Conservation (phyloP, 2,797 vertebrate species). For the Aplochiton taeniatus region DNA sequence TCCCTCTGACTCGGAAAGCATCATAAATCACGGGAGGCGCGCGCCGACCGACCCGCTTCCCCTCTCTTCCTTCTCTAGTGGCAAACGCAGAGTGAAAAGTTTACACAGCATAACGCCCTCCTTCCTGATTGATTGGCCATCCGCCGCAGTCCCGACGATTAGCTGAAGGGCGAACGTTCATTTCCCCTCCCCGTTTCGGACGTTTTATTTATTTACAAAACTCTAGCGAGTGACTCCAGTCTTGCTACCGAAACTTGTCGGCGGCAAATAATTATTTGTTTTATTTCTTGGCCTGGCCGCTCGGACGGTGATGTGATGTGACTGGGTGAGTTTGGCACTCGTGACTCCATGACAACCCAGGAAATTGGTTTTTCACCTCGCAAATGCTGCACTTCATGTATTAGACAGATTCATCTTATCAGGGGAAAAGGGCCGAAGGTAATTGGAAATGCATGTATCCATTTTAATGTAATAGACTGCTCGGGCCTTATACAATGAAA, state of each 20-base stretch:
- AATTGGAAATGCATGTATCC: conserved; percentile 59
- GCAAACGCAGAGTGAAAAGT: conserved; percentile 51
- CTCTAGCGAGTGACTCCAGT: conserved; percentile 64
- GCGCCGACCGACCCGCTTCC: conserved; percentile 46
- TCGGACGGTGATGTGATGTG: conserved; percentile 67
- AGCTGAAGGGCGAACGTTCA: conserved; percentile 72
- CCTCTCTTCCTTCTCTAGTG: conserved; percentile 34
- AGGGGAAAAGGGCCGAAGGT: conserved; percentile 49
- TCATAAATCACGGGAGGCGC: conserved; percentile 68
- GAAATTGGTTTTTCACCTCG: conserved; percentile 74
- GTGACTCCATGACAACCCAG: conserved; percentile 66
- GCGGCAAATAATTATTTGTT: too few species aligned
- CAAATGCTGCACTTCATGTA: conserved; percentile 45
- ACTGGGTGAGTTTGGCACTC: conserved; percentile 64
- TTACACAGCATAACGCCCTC: conserved; percentile 58
- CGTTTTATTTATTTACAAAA: conserved; percentile 67
- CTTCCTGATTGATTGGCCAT: conserved; percentile 71
- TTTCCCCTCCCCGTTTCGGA: conserved; percentile 50
- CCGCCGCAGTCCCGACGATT: conserved; percentile 65
- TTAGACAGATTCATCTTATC: conserved; percentile 68
- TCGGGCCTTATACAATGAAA: conserved; percentile 10
- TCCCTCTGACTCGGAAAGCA: conserved; percentile 63
- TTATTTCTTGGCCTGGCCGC: conserved; percentile 2
- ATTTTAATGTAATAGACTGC: conserved; percentile 33
- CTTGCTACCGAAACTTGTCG: conserved; percentile 47